Evolutionary conservation across 2,888 invertebrate genomes (phyloP), one percentile per base, ranked within the genome.

Genomic region (Lasioglossum villosulum): DNA sequence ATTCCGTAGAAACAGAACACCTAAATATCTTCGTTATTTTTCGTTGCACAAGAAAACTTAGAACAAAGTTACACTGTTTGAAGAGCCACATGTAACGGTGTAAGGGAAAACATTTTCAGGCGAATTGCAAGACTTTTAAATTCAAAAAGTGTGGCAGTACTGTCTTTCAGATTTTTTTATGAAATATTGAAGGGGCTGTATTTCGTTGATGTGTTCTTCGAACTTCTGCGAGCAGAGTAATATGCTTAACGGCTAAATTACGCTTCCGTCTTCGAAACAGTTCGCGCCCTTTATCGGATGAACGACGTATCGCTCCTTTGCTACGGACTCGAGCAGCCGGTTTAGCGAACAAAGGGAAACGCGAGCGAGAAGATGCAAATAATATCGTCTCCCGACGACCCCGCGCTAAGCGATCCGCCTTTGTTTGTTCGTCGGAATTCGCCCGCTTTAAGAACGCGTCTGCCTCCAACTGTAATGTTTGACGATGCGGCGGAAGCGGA

Each of bases 241-340:
- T 83, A 80, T 75, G 78, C 72, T 78, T 75, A 80, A 80, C 73
- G n/a, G 83, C 68, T 74, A 66, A 19, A 72, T 71, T 74, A 75
- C 72, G 78, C 74, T 71, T 52, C 34, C 78, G n/a, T 59, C 56
- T 37, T 37, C 48, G 48, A 76, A 23, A 81, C 42, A 77, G 70
- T 75, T 82, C 75, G 59, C 86, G 48, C 82, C 84, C 75, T 82
- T 82, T 78, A 71, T 82, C 75, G 48, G 56, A 12, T 19, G 42
- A 27, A 52, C 66, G 66, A 23, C 66, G 78, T 71, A 71, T 81
- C 86, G 66, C 34, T 37, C 75, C 80, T 80, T 78, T 83, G 78
- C 56, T 34, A 75, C n/a, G 23, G 14, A 66, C 34, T 19, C 37
- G 8, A n/a, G 70, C 68, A 23, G n/a, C 37, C n/a, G n/a, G 39